Conservation (phyloP, 2,113 vertebrate genomes). For the Echinops telfairi region DNA sequence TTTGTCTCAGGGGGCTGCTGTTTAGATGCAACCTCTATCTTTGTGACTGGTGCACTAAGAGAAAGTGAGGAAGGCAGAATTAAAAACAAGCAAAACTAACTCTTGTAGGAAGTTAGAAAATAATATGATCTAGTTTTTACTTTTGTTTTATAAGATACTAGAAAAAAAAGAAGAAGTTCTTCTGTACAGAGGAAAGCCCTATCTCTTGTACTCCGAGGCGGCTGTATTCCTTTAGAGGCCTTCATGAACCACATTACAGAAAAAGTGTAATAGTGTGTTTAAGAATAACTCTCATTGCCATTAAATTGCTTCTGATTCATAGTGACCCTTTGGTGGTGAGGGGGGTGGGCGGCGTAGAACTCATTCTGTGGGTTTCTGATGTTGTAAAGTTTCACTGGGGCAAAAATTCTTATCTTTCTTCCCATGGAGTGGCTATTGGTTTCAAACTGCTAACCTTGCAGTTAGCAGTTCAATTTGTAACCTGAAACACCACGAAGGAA, state of each 20-base stretch:
- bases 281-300: too few species aligned
- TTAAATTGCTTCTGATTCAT: too few species aligned
- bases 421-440: too few species aligned
- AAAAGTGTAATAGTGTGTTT: fast-evolving
- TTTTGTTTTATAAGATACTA: slow-evolving; percentile 35
- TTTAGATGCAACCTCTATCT: slow-evolving; percentile 43
- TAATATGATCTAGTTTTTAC: slow-evolving; percentile 45
- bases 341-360: too few species aligned
- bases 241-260: neutral
- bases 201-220: neutral
- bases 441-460: too few species aligned
- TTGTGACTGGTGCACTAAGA: neutral
- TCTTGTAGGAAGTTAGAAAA: slow-evolving; percentile 40
- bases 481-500: too few species aligned
- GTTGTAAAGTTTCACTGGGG: too few species aligned
- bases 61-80: slow-evolving; percentile 36
- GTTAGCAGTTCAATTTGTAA: too few species aligned
- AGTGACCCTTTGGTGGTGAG: too few species aligned
- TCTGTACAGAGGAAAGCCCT: neutral
- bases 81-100: neutral
- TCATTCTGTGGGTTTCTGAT: too few species aligned
- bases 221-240: neutral
- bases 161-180: neutral
- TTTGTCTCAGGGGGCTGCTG: slow-evolving; percentile 40
- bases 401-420: too few species aligned